Percentiles rank a stretch among this genome's conserved stretches.
Conservation (phyloP, 2,797 vertebrate species). For the Sylvilagus floridanus region DNA sequence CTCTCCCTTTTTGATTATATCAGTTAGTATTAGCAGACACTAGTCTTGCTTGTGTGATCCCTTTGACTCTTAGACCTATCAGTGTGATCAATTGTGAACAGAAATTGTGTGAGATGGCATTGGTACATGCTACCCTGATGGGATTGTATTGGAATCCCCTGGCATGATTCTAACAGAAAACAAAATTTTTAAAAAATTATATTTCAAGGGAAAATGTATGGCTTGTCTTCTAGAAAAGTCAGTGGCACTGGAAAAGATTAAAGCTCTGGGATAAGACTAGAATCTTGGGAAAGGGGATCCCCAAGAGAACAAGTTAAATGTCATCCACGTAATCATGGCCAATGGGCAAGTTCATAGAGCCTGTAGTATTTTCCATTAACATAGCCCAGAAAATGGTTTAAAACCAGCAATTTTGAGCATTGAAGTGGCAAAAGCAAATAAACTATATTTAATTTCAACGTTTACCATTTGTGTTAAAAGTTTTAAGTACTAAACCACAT, state of each 20-base stretch:
- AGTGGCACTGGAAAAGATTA: not conserved
- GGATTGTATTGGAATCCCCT: too few species aligned
- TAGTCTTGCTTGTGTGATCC: too few species aligned
- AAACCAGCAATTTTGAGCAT: not conserved
- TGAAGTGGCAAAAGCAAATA: not conserved
- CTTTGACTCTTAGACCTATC: too few species aligned
- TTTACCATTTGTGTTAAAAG: conserved; percentile 5
- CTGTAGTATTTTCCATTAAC: not conserved
- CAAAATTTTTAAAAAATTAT: not conserved
- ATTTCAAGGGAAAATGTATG: not conserved
- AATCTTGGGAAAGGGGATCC: not conserved
- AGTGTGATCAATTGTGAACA: too few species aligned
- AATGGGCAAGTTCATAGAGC: not conserved
- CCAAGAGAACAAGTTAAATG: not conserved
- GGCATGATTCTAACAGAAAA: too few species aligned
- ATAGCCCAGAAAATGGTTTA: not conserved
- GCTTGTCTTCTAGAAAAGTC: conserved; percentile 37
- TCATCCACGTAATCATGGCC: not conserved
- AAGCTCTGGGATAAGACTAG: not conserved
- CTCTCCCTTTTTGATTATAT: too few species aligned
- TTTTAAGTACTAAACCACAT: not conserved
- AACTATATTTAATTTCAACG: conserved; percentile 31
- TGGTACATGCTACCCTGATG: too few species aligned
- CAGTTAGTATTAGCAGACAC: too few species aligned
- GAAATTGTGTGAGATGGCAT: too few species aligned